phyloP scores from a whole-genome alignment of 2,888 invertebrate species.

The Yponomeuta plumbellus region DNA sequence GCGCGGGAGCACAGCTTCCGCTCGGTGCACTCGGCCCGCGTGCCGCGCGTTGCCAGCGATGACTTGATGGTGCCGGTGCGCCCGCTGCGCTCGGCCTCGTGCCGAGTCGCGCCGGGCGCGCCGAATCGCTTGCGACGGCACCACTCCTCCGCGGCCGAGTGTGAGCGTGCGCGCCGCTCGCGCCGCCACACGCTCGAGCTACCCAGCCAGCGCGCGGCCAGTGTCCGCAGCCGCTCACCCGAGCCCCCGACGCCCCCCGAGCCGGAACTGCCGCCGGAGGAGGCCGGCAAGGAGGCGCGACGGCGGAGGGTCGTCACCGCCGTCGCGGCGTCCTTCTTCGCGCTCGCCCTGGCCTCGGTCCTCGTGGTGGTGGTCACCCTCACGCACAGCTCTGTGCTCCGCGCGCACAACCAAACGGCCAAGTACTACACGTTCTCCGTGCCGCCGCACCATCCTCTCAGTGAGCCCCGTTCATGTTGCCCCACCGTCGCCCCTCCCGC shows the following conservation, averaged over 20 bases:
- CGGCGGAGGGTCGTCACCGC: slow-evolving; percentile 83
- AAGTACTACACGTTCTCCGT: slow-evolving; percentile 80
- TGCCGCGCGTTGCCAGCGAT: slow-evolving; percentile 66
- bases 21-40: slow-evolving; percentile 67
- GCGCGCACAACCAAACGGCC: slow-evolving; percentile 79
- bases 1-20: slow-evolving; percentile 66
- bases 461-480: slow-evolving; percentile 78
- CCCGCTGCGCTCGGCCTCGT: slow-evolving; percentile 66
- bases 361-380: slow-evolving; percentile 87
- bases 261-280: slow-evolving; percentile 67
- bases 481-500: slow-evolving; percentile 76
- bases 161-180: slow-evolving; percentile 66
- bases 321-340: slow-evolving; percentile 83
- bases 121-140: slow-evolving; percentile 68
- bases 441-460: slow-evolving; percentile 77
- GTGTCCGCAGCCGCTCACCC: slow-evolving; percentile 64
- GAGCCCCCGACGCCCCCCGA: slow-evolving; percentile 57
- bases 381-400: slow-evolving; percentile 81
- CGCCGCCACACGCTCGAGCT: slow-evolving; percentile 65
- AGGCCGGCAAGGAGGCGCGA: slow-evolving; percentile 79
- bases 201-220: slow-evolving; percentile 63
- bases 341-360: slow-evolving; percentile 83
- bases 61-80: slow-evolving; percentile 69
- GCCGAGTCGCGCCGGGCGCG: slow-evolving; percentile 64
- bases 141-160: slow-evolving; percentile 69